Base-by-base conservation (phyloP, 2,888 invertebrate genomes). In the Beris morrisii region DNA sequence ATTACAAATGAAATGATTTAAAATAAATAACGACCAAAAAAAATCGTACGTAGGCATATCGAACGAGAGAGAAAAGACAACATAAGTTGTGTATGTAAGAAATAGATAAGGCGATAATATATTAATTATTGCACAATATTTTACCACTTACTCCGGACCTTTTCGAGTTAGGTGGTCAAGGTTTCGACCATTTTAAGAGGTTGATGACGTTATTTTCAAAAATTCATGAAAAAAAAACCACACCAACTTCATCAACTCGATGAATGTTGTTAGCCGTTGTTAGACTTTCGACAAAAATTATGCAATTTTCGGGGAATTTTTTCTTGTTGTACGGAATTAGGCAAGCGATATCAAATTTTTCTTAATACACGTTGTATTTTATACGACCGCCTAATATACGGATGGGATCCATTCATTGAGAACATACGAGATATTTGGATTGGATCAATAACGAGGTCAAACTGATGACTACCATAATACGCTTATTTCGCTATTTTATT, bases 131-230 rank as follows among this genome's bases (percentile, higher is more conserved):
- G 38, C 58, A 22, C n/a, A 58, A 58, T 56, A 22, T n/a, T 28
- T 43, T 9, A 30, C 58, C 45, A 31, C 46, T 46, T 46, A 46
- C 45, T 58, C 45, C 22, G 58, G 58, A 58, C 12, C n/a, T 44
- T 22, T 22, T 30, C 45, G 45, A 58, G 58, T 58, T 58, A 52
- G 46, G 58, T 58, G 58, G 58, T 58, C 58, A 58, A 58, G 58
- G 58, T 58, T 58, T 58, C 45, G 44, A 45, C 45, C n/a, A 9
- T 22, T 58, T 45, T 45, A 58, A 58, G 58, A 58, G 58, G 28
- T 30, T 28, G 58, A 58, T 58, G 46, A 58, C 58, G 58, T 30
- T 46, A 45, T 32, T 45, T 58, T 12, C 22, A 43, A 55, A 50
- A 28, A 28, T 4, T 22, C 12, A 56, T 4, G 38, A 13, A 43